Conservation (phyloP, 1,140 invertebrate species). For the Lucilia cuprina region DNA sequence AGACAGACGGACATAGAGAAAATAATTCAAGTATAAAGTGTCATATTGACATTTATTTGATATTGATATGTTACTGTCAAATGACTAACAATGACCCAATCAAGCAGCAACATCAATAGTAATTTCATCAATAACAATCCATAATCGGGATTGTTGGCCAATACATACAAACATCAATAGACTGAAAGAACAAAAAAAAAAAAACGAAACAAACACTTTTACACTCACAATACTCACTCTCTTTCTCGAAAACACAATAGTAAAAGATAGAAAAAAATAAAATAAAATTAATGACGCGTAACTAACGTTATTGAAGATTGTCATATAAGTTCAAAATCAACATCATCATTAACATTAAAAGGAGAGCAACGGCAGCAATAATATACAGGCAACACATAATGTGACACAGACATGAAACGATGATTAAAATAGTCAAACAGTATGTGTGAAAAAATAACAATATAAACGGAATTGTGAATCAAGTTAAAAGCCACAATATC, state of each 20-base stretch:
- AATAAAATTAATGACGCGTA: background rate
- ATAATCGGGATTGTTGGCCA: no score
- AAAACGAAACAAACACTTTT: no score
- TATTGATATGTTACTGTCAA: slow-evolving; percentile 17
- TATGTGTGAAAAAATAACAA: background rate
- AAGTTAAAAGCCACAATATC: slow-evolving; percentile 1
- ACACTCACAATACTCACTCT: no score
- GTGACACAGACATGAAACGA: background rate
- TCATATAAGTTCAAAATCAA: slow-evolving; percentile 19
- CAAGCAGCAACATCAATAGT: background rate
- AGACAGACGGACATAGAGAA: background rate
- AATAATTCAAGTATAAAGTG: slow-evolving; percentile 14
- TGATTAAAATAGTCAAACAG: background rate
- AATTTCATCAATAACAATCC: background rate
- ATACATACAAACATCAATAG: no score
- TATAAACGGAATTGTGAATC: background rate
- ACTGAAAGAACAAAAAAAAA: no score
- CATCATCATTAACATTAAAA: background rate
- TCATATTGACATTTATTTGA: slow-evolving; percentile 21
- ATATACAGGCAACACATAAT: background rate
- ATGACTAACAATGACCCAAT: background rate
- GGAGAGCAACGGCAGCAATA: background rate
- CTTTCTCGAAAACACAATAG: no score
- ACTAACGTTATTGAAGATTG: background rate
- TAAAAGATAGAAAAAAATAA: background rate